Conservation (phyloP, 2,888 invertebrate species). For the Smittia sp. region DNA sequence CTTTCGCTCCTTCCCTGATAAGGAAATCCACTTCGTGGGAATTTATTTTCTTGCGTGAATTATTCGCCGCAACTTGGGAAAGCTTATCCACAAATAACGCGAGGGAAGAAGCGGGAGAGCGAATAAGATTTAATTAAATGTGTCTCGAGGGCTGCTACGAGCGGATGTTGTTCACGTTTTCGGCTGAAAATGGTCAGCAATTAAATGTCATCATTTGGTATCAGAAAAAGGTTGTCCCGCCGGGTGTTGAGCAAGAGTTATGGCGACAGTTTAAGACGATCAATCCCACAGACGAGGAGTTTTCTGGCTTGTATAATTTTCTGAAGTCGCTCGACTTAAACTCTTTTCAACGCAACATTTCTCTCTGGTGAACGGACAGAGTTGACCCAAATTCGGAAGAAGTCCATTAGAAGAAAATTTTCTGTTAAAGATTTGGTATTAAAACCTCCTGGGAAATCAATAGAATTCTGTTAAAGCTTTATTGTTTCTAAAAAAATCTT, state of each 20-base stretch:
- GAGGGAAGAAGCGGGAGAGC: neutral
- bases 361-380: too few relatives aligned
- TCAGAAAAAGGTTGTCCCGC: neutral
- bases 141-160: neutral
- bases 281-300: neutral
- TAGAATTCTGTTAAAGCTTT: too few relatives aligned
- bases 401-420: too few relatives aligned
- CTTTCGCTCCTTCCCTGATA: neutral
- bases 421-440: too few relatives aligned
- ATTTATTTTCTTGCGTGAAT: neutral
- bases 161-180: neutral
- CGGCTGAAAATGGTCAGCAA: neutral
- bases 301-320: neutral
- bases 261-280: neutral
- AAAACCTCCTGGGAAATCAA: too few relatives aligned
- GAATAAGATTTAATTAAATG: slow-evolving; percentile 21
- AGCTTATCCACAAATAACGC: neutral
- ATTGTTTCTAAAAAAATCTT: too few relatives aligned
- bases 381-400: too few relatives aligned
- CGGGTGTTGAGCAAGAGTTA: neutral
- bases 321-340: too few relatives aligned
- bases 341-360: too few relatives aligned
- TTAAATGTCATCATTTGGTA: slow-evolving; percentile 23
- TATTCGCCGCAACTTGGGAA: neutral
- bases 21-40: neutral